Base-by-base conservation (phyloP, 2,888 invertebrate genomes). In the Trichogramma evanescens region DNA sequence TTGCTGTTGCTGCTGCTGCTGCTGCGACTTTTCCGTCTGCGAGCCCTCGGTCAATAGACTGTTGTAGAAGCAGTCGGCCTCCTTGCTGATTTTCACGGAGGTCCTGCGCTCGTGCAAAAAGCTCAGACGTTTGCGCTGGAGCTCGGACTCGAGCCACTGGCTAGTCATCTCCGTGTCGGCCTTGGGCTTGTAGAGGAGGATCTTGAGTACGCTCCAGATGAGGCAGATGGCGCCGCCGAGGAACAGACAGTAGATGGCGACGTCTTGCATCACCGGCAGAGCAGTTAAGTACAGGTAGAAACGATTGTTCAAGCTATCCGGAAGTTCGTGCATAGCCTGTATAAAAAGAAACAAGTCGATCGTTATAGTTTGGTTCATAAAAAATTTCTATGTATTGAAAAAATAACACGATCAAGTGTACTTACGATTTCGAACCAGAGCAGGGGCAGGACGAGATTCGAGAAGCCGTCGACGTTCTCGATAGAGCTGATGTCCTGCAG, bases 381-480 rank as follows among this genome's bases (percentile, higher is more conserved):
- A 51, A 50, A 9, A 6, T 50, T 5, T 51, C 38, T 5, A 46
- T 38, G 39, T 6, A 3, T 26, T 26, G 26, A 26, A 26, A 50
- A 43, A 50, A 39, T 46, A 49, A n/a, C 40, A 6, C 39, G 43
- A 6, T 39, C 8, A 39, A 48, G 26, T 50, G 0, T 26, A 87
- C 91, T 89, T 83, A 93, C 93, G 74, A 91, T 91, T 83, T 93
- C 93, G 66, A 91, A 91, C 93, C 93, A 94, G 4, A 93, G 79
- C 72, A 93, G 80, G 0, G 94, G 94, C 4, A 93, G 78, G 8
- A 89, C 84, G 74, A 89, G 80, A 67, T 91, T 81, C 56, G 86
- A 81, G 72, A 93, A 91, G 58, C 79, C 81, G 2, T 83, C 84
- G 0, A 86, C 83, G 68, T 88, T 84, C 1, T 83, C 82, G 69